Conservation (phyloP, 2,888 invertebrate genomes). For the Neoascia interrupta region DNA sequence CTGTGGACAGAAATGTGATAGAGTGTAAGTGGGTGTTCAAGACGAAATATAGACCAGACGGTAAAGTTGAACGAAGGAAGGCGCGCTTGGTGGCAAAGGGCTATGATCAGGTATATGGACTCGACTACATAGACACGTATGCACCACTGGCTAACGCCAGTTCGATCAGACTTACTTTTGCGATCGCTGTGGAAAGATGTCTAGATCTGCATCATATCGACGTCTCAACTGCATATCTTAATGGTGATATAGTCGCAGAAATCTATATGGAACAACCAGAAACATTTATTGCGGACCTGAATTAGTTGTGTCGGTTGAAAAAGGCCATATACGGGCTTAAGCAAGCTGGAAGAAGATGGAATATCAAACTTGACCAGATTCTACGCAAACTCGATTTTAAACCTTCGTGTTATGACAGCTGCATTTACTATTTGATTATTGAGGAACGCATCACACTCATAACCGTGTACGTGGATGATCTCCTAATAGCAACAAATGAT, state of each 20-base stretch:
- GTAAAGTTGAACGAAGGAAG: not conserved
- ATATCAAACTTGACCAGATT: constrained; percentile 10
- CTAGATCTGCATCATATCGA: constrained; percentile 17
- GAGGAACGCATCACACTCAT: too few relatives aligned
- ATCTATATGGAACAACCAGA: not conserved
- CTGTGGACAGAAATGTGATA: not conserved
- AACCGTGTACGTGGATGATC: constrained; percentile 5
- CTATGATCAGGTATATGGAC: not conserved
- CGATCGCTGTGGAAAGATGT: constrained; percentile 23
- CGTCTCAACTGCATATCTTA: constrained; percentile 15
- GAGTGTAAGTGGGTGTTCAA: not conserved
- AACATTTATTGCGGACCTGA: not conserved
- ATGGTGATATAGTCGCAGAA: not conserved
- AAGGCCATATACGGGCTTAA: constrained; percentile 13
- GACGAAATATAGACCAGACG: not conserved
- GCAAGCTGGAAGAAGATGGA: constrained; percentile 13
- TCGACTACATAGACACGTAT: constrained; percentile 14
- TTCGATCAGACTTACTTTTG: constrained; percentile 1
- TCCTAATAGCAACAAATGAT: constrained; percentile 7
- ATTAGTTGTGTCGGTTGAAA: constrained; percentile 11
- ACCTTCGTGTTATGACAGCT: not conserved
- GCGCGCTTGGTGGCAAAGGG: not conserved
- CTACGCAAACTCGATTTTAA: not conserved
- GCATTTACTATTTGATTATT: not conserved
- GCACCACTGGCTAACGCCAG: constrained; percentile 16